Base-by-base conservation (phyloP, 2,797 vertebrate species). In the Melanogrammus aeglefinus region DNA sequence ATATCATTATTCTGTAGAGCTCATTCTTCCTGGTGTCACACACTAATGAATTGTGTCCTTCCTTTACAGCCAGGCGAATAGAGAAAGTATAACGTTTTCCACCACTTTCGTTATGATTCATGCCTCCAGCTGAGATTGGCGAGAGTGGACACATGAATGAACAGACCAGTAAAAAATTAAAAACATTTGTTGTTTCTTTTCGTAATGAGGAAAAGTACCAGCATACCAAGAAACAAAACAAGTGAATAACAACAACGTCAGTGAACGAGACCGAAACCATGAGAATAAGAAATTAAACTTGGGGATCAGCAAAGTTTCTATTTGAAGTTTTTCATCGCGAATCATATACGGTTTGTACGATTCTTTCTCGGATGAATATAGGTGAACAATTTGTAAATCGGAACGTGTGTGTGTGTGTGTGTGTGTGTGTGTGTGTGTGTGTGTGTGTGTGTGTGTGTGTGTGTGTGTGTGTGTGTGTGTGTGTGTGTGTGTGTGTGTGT, bases 11-110 rank as follows among this genome's bases (percentile, higher is more conserved):
- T 14, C 6, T 44, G 10, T 29, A 72, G 1, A 3, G 74, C 75
- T 82, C 51, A 74, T 81, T 76, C 0, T 6, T 81, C 78, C 75
- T 10, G 13, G 41, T 33, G 38, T 76, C 24, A 66, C 38, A 66
- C 38, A n/a, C 5, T 2, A 7, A 36, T 51, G 72, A 72, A 69
- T 21, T 16, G 27, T 47, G 51, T 9, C 39, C 44, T 57, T 38
- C n/a, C 41, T 36, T 36, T 24, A n/a, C 75, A 27, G 6, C 38
- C 27, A 51, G 73, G 13, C 8, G 24, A 27, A 27, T 69, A 1
- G 10, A 33, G 14, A 27, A 21, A 74, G 44, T 9, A 39, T 12
- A 35, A 69, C 14, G 57, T 70, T 76, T 33, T 38, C 2, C 44
- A 18, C 77, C 27, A 79, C 69, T 29, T 12, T n/a, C 6, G 29